These are phyloP conservation scores for Taeniopygia guttata DNA, from an alignment of 2,797 vertebrate species.

Conservation along the genomic window DNA sequence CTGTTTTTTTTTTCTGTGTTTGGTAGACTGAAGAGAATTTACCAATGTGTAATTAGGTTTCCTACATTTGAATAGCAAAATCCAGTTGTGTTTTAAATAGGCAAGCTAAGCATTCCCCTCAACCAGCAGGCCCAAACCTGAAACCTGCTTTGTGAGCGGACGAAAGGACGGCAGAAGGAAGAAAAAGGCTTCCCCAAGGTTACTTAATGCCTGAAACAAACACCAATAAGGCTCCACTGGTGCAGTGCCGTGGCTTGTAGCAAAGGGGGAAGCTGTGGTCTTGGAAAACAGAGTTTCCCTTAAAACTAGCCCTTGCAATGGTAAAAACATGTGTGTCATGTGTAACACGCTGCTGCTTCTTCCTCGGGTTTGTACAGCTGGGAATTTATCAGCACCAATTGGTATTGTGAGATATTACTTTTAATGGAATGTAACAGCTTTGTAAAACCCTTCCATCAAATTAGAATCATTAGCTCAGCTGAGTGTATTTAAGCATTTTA, in stretches of 20 bases:
- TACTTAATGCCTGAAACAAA: slow-evolving; percentile 58
- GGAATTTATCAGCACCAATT: neutral
- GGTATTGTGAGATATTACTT: neutral
- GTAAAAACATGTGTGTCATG: neutral
- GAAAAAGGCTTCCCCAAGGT: slow-evolving; percentile 72
- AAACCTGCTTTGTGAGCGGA: slow-evolving; percentile 81
- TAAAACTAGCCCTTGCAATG: neutral
- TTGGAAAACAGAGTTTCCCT: neutral
- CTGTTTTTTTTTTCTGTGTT: slow-evolving; percentile 82
- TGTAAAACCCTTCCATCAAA: neutral
- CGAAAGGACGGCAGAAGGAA: slow-evolving; percentile 68
- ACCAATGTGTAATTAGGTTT: slow-evolving; percentile 97
- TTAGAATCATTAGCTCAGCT: neutral
- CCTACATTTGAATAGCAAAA: slow-evolving; percentile 89
- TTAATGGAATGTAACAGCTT: neutral
- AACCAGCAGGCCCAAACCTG: slow-evolving; percentile 84
- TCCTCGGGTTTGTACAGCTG: neutral
- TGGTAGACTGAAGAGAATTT: slow-evolving; percentile 91
- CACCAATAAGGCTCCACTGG: slow-evolving; percentile 18
- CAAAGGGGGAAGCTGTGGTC: neutral
- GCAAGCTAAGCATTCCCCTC: slow-evolving; percentile 81
- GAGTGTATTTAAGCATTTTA: neutral
- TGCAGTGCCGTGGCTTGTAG: neutral
- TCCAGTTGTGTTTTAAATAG: slow-evolving; percentile 89
- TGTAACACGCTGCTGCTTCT: neutral